These are phyloP conservation scores for Pseudomyrmex pallidus DNA, from an alignment of 1,140 invertebrate species.

Conservation along the genomic window DNA sequence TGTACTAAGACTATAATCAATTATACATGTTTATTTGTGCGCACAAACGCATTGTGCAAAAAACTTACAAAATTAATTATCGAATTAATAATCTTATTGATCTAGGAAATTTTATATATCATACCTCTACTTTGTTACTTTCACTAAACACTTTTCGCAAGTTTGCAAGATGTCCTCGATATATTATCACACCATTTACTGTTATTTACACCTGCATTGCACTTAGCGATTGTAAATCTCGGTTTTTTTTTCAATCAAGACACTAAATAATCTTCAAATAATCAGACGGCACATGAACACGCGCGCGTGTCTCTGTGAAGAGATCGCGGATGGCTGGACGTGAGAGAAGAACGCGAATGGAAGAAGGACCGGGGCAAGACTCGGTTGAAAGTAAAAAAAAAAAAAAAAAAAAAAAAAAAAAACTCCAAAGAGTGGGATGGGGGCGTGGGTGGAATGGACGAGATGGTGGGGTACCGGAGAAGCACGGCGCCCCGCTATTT, in stretches of 20 bases:
- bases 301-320: slow-evolving; percentile 36
- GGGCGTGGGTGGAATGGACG: slow-evolving; percentile 82
- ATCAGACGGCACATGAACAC: neutral
- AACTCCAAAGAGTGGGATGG: slow-evolving; percentile 76
- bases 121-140: neutral
- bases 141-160: neutral
- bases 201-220: neutral
- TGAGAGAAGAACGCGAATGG: slow-evolving; percentile 12
- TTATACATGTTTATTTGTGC: no score
- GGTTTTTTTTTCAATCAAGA: neutral
- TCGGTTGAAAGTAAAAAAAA: slow-evolving; percentile 24
- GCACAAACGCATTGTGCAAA: neutral
- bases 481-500: slow-evolving; percentile 71
- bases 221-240: neutral
- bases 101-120: neutral
- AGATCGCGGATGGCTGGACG: slow-evolving; percentile 30
- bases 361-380: slow-evolving; percentile 10
- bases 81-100: neutral
- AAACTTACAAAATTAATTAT: neutral
- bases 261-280: slow-evolving; percentile 30
- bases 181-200: neutral
- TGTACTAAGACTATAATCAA: no score
- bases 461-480: slow-evolving; percentile 63
- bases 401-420: slow-evolving; percentile 62
- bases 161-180: neutral